phyloP scores from a whole-genome alignment of 2,888 invertebrate species.

The Lasioglossum calceatum region DNA sequence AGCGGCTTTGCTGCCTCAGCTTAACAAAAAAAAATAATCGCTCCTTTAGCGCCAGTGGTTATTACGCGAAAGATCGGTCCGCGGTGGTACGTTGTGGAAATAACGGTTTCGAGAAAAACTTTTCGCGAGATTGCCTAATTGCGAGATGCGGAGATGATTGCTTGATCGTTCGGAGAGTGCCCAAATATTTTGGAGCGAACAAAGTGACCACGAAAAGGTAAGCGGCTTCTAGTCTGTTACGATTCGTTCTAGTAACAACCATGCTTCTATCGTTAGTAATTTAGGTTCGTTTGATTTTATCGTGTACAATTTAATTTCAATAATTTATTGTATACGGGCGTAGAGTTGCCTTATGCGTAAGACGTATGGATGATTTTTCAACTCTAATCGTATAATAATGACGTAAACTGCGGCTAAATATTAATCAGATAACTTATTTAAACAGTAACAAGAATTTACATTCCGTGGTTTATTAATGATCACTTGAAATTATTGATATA shows the following conservation, averaged over 20 bases:
- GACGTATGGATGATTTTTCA: neutral
- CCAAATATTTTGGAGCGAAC: conserved; percentile 67
- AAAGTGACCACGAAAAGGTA: conserved; percentile 53
- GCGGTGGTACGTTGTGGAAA: conserved; percentile 31
- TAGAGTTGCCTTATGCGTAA: neutral
- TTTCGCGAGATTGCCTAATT: conserved; percentile 78
- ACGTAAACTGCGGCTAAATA: neutral
- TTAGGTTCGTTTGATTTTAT: neutral
- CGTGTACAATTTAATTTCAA: neutral
- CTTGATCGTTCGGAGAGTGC: conserved; percentile 79
- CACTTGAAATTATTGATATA: neutral
- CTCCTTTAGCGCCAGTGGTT: neutral
- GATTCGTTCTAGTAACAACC: conserved; percentile 73
- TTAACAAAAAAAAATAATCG: neutral
- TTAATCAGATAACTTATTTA: neutral
- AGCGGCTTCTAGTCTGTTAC: conserved; percentile 78
- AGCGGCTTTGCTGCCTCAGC: neutral
- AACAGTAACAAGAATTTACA: neutral
- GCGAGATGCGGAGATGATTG: conserved; percentile 76
- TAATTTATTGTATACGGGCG: neutral
- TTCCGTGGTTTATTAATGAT: neutral
- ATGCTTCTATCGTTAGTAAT: conserved; percentile 33
- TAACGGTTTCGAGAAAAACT: conserved; percentile 60
- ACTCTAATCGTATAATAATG: neutral
- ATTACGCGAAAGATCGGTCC: conserved; percentile 10